Base-by-base conservation (phyloP, 2,797 vertebrate genomes). In the Poecilia picta region DNA sequence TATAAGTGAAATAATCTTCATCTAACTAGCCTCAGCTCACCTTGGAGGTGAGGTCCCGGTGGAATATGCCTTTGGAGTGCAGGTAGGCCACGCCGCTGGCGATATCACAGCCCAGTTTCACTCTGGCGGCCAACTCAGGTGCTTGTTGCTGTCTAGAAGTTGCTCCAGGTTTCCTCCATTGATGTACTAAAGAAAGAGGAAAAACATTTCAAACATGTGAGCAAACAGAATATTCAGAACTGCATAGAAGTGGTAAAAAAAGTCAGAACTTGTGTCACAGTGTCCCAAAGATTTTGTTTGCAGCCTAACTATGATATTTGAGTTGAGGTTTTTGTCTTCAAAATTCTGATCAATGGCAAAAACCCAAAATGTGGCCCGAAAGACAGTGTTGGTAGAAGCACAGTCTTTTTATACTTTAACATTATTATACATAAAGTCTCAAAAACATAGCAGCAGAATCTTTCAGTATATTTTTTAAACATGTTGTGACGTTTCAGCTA, bases 11-110 rank as follows among this genome's bases (percentile, higher is more conserved):
- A 10, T 25, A 25, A 53, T 80, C 79, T 78, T 73, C 43, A 78
- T 23, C 49, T 72, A 81, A 81, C 20, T 82, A 77, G 41, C n/a
- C 66, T 4, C 5, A 31, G 39, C 86, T 75, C 46, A 99, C 98
- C 98, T 99, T 99, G 76, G 98, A 99, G 85, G 98, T 99, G 90
- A 99, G 97, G 93, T 99, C 98, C 81, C 98, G 94, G 92, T 99
- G 98, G 94, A 99, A 99, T 93, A 99, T 97, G 92, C 98, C 98
- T 94, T 98, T 99, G 49, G 95, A 97, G 94, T 99, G 98, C 88
- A 99, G 95, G 86, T 99, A 99, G 85, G 96, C 93, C 91, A 99
- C 93, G 71, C 98, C 98, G 82, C 96, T 93, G 73, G 98, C 97
- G 51, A 99, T 95, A 49, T 99, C 98, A 74, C 93, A 95, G 1